Percentiles rank a stretch among this genome's conserved stretches.
Conservation (phyloP, 2,113 vertebrate species). For the Gobiocypris rarus region DNA sequence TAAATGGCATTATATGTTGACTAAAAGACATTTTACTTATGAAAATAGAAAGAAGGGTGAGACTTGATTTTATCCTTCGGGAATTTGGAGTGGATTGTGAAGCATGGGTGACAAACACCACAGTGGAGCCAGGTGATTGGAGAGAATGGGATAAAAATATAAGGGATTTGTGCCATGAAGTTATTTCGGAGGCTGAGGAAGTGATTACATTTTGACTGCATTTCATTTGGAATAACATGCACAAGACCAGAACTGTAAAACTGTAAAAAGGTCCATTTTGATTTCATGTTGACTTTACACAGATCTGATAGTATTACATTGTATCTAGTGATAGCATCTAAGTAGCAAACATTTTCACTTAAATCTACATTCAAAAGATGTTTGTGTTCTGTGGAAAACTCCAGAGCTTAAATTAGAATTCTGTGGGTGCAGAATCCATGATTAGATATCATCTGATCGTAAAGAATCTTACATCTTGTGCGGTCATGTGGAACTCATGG, state of each 20-base stretch:
- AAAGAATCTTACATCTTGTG: conserved; percentile 87
- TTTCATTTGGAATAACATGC: not conserved
- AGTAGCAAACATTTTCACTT: not conserved
- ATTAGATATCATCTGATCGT: not conserved
- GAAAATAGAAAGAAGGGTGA: not conserved
- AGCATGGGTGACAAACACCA: not conserved
- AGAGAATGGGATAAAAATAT: not conserved
- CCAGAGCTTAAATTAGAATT: not conserved
- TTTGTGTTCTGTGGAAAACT: not conserved
- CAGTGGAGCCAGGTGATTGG: not conserved
- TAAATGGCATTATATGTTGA: not conserved
- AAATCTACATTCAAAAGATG: not conserved
- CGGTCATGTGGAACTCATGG: conserved; percentile 91
- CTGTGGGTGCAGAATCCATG: not conserved
- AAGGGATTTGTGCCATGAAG: not conserved
- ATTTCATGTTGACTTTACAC: not conserved
- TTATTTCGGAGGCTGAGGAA: not conserved
- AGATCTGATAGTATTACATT: not conserved
- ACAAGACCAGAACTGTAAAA: not conserved
- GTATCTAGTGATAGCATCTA: not conserved
- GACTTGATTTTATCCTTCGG: not conserved
- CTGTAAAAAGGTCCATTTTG: not conserved
- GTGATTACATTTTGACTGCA: not conserved
- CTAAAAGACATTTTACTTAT: not conserved
- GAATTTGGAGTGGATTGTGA: not conserved